These are phyloP conservation scores for Rostratula benghalensis DNA, from an alignment of 2,113 vertebrate genomes.

Conservation along the genomic window DNA sequence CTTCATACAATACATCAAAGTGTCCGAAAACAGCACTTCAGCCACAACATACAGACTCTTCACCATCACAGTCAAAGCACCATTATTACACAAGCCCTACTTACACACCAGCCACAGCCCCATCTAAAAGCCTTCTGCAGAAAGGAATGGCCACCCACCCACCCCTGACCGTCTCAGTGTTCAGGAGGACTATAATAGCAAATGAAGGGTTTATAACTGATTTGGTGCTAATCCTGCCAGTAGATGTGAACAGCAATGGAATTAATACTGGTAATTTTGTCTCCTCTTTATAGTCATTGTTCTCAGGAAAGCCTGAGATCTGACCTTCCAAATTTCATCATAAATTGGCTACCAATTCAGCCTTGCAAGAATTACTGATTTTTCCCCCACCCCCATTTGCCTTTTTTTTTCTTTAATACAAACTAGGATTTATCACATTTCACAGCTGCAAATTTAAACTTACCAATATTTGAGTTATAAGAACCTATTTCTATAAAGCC, in stretches of 20 bases:
- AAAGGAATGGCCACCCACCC: not conserved
- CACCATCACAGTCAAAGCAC: not conserved
- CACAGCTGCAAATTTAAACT: not conserved
- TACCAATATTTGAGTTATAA: not conserved
- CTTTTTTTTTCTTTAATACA: not conserved
- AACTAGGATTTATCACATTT: not conserved
- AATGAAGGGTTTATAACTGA: not conserved
- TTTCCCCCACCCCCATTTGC: accelerated
- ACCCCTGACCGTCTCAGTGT: accelerated
- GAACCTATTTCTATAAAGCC: not conserved
- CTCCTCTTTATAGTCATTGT: not conserved
- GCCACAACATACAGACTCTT: not conserved
- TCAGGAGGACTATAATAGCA: not conserved
- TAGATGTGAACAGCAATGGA: not conserved
- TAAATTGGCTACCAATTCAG: not conserved
- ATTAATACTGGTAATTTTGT: not conserved
- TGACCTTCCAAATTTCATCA: not conserved
- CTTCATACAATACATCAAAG: not conserved
- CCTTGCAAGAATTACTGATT: not conserved
- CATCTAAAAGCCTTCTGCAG: not conserved
- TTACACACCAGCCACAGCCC: not conserved
- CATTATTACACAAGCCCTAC: not conserved
- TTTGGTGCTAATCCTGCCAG: accelerated
- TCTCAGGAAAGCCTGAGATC: not conserved
- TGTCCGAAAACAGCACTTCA: not conserved